These are phyloP conservation scores for Henricia sp. DNA, from an alignment of 53 echinoderm and acorn worm genomes.

Conservation along the genomic window DNA sequence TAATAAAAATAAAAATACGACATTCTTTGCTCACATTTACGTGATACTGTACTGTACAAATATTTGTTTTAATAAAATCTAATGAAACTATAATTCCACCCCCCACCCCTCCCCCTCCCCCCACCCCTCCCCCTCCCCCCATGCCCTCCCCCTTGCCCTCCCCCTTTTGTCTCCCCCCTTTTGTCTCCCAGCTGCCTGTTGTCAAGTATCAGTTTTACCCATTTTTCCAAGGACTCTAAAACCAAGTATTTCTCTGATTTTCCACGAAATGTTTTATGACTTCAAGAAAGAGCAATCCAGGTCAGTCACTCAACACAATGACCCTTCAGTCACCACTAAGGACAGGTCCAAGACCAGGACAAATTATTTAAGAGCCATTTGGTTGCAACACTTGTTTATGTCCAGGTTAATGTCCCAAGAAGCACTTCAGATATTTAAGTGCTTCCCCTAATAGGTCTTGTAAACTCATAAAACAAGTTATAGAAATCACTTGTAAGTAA, in stretches of 20 bases:
- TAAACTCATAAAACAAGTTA: not conserved
- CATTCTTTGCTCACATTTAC: too few species aligned
- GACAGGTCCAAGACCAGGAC: not conserved
- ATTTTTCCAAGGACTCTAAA: too few species aligned
- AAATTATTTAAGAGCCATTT: slow-evolving; percentile 30
- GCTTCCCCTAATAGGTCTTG: not conserved
- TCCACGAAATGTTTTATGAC: not conserved
- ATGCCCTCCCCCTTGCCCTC: too few species aligned
- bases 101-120: too few species aligned
- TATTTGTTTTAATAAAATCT: too few species aligned
- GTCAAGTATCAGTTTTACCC: too few species aligned
- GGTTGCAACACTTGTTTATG: not conserved
- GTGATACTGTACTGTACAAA: too few species aligned
- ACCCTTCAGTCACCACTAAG: slow-evolving; percentile 18
- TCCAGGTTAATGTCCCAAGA: slow-evolving; percentile 30
- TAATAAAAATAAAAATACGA: too few species aligned
- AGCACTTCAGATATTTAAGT: slow-evolving; percentile 21
- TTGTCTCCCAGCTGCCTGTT: too few species aligned
- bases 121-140: too few species aligned
- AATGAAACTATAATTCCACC: too few species aligned
- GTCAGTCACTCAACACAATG: slow-evolving; percentile 20
- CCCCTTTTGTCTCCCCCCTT: too few species aligned
- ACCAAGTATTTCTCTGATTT: not conserved
- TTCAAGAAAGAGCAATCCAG: not conserved
- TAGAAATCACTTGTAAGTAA: not conserved